Evolutionary conservation across 2,888 invertebrate genomes (phyloP), one percentile per base, ranked within the genome.

Genomic region (Physocephala rufipes): DNA sequence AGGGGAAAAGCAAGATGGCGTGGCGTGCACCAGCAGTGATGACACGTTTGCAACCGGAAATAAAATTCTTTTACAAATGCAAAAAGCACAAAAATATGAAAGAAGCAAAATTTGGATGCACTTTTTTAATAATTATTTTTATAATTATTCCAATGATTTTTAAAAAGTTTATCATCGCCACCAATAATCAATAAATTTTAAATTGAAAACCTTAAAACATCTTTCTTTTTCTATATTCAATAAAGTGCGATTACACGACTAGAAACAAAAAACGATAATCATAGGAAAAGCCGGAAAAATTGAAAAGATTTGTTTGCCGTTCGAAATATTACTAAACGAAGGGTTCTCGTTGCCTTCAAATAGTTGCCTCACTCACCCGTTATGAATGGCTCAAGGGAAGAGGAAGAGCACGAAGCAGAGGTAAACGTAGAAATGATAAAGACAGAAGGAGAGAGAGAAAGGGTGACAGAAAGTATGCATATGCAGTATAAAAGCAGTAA

Each of bases 321-420:
- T 68, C 68, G 62, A 49, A 62, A 47, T 28, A 30, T 51, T 21
- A 68, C 68, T 68, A 30, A 68, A 68, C 62, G 67, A 47, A 28
- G 36, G 45, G 55, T 58, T 45, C 58, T 67, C 67, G 59, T 47
- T n/a, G 16, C 26, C 30, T 51, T 65, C 28, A 19, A 49, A 30
- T 64, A 36, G 55, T 53, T 7, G n/a, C n/a, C 63, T 9, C 61
- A 45, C 21, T 63, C 58, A 26, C 3, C 13, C 3, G 16, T 15
- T 16, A 36, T 36, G 9, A 36, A 36, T 36, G 4, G 36, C 16
- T 21, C 30, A n/a, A 36, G 13, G 63, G 19, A 53, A 43, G 19
- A 7, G 49, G 65, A 49, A 51, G 65, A 36, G 36, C 5, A 4
- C 4, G 36, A 7, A 9, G 36, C 36, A 36, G 36, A 36, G 21